Conservation (phyloP, 2,113 vertebrate species). For the Chamaea fasciata region DNA sequence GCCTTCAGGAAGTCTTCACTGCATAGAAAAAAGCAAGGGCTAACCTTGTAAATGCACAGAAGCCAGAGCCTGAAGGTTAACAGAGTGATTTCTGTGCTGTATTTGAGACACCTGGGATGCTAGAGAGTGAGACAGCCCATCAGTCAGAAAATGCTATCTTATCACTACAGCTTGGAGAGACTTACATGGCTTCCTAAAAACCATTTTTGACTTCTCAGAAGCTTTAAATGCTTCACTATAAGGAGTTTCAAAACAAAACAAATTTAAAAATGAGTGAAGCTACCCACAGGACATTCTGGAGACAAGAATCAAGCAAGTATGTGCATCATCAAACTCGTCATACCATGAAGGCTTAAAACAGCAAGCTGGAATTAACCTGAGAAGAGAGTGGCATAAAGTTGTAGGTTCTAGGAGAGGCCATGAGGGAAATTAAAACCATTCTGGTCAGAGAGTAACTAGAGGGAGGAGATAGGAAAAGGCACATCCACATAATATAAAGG, state of each 20-base stretch:
- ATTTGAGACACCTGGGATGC: background rate
- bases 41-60: background rate
- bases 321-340: background rate
- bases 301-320: background rate
- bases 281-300: background rate
- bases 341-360: background rate
- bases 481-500: background rate
- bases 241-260: background rate
- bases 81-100: background rate
- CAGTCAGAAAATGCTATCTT: background rate
- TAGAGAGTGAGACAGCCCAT: rapidly evolving
- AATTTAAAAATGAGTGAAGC: background rate
- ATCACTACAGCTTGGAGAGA: background rate
- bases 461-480: constrained; percentile 7
- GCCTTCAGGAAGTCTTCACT: background rate
- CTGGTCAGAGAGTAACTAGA: background rate
- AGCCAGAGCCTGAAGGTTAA: background rate
- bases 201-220: background rate
- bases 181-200: background rate
- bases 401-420: background rate
- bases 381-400: background rate
- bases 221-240: background rate
- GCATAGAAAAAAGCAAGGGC: background rate
- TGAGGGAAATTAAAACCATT: background rate
- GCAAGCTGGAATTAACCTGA: constrained; percentile 17